Percentiles rank a stretch among this genome's conserved stretches.
Evolutionary conservation across 2,113 vertebrate genomes (phyloP).

Genomic region (Sakesphorus luctuosus): DNA sequence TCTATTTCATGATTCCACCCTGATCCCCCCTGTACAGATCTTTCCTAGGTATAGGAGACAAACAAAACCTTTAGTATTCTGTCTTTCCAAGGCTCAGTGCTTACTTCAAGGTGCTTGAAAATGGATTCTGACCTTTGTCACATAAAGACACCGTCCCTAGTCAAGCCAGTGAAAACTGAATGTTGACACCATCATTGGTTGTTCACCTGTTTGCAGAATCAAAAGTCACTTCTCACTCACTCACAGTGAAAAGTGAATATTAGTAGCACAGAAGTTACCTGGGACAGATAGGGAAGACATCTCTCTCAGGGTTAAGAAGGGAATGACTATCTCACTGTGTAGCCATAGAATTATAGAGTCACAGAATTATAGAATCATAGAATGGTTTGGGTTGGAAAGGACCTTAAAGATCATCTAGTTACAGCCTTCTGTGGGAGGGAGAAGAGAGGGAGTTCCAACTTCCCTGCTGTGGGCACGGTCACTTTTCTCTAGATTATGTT

Average conservation of each 20-base stretch:
- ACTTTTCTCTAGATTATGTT: background rate
- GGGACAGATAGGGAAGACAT: background rate
- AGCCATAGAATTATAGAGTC: background rate
- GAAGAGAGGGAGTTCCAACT: background rate
- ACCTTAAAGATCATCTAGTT: background rate
- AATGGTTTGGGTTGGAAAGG: background rate
- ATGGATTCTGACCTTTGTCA: background rate
- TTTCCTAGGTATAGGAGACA: background rate
- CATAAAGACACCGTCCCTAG: background rate
- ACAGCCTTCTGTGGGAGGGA: background rate
- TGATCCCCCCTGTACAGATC: background rate
- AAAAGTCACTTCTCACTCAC: background rate
- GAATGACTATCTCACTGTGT: background rate
- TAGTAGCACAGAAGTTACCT: background rate
- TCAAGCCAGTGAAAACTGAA: background rate
- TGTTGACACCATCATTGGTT: background rate
- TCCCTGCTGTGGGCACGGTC: background rate
- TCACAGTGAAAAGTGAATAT: background rate
- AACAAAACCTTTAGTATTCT: background rate
- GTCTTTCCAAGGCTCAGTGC: background rate
- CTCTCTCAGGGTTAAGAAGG: background rate
- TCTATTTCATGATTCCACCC: background rate
- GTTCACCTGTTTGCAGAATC: background rate
- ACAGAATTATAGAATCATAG: background rate
- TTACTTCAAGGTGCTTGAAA: background rate